A percentile compares a stretch with the other conserved stretches of the same genome.
Evolutionary conservation across 37 sponge, comb jelly and placozoan species (phyloP).

Genomic region (Hormiphora californensis): DNA sequence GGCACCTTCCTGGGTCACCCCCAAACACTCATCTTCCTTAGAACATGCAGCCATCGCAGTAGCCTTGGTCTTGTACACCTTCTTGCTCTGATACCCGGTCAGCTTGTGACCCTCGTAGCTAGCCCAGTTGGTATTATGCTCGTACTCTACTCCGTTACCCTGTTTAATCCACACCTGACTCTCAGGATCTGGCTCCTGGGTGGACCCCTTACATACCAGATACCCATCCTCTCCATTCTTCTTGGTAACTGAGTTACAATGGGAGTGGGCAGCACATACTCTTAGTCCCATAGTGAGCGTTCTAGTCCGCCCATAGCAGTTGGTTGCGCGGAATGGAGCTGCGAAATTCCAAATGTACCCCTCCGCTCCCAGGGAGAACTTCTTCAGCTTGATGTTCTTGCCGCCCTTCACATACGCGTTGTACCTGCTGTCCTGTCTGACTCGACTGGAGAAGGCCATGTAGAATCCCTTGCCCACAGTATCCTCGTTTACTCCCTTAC

Average conservation of each 20-base stretch:
- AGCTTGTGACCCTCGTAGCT: not conserved
- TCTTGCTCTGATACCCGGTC: not conserved
- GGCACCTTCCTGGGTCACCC: not conserved
- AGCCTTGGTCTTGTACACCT: not conserved
- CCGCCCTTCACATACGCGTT: conserved; percentile 14
- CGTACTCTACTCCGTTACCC: not conserved
- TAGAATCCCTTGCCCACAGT: not conserved
- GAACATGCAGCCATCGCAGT: not conserved
- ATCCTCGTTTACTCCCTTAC: not conserved
- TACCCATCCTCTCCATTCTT: not conserved
- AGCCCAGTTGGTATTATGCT: not conserved
- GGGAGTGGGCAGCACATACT: not conserved
- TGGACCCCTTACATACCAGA: not conserved
- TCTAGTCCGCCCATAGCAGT: not conserved
- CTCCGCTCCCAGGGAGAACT: not conserved
- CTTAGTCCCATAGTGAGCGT: not conserved
- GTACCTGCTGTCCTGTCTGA: not conserved
- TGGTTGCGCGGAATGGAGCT: not conserved
- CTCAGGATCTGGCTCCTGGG: not conserved
- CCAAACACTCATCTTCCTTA: not conserved
- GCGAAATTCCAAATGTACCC: not conserved
- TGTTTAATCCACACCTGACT: conserved; percentile 7
- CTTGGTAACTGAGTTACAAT: not conserved
- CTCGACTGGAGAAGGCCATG: not conserved
- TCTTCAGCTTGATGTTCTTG: not conserved